phyloP scores from a whole-genome alignment of 2,888 invertebrate genomes.

The Psylliodes chrysocephalus region DNA sequence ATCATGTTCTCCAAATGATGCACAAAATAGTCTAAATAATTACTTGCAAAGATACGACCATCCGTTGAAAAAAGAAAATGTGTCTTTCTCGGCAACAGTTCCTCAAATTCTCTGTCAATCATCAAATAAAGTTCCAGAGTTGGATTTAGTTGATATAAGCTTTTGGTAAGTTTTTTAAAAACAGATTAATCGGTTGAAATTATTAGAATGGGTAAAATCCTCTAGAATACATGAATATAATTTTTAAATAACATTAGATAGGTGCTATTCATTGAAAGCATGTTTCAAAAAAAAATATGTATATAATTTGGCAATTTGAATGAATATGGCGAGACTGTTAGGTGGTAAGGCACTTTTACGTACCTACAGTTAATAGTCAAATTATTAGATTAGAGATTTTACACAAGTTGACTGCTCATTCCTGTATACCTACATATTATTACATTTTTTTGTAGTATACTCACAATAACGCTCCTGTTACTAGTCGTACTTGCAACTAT shows the following conservation, averaged over 20 bases:
- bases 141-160: constrained; percentile 55
- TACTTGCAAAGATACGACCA: constrained; percentile 56
- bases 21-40: constrained; percentile 54
- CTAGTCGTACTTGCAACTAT: not conserved
- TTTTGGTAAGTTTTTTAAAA: constrained; percentile 63
- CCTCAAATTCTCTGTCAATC: constrained; percentile 55
- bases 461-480: not conserved
- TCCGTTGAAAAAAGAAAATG: constrained; percentile 49
- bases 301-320: too few species aligned
- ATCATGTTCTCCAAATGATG: constrained; percentile 56
- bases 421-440: too few species aligned
- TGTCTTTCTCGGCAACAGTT: constrained; percentile 52
- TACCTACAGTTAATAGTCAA: too few species aligned
- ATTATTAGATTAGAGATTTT: too few species aligned
- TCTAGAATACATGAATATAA: too few species aligned
- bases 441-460: not conserved
- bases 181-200: too few species aligned
- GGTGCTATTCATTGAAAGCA: too few species aligned
- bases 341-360: too few species aligned
- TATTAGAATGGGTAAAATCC: too few species aligned
- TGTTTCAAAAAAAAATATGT: too few species aligned
- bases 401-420: too few species aligned
- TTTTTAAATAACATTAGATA: not conserved
- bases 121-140: constrained; percentile 46
- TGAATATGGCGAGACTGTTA: too few species aligned